Evolutionary conservation across 2,797 vertebrate genomes (phyloP).

Genomic region (Halcyon smyrnensis): DNA sequence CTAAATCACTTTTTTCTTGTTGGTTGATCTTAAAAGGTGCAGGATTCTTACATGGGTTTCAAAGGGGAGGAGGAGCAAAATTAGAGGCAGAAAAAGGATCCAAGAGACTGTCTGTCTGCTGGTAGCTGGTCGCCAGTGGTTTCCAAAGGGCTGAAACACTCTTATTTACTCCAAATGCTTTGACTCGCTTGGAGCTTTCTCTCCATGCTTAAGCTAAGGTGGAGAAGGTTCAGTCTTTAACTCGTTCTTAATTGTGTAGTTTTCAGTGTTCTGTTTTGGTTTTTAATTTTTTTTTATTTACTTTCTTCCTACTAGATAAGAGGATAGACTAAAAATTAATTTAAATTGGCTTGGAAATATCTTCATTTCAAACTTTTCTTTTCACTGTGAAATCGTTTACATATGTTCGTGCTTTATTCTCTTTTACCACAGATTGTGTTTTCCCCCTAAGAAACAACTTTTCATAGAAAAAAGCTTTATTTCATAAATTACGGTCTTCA

Average conservation of each 20-base stretch:
- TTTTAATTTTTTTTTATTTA: neutral
- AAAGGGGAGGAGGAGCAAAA: neutral
- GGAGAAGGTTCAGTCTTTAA: neutral
- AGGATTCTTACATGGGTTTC: neutral
- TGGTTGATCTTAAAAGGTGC: neutral
- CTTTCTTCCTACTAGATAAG: neutral
- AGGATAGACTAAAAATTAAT: neutral
- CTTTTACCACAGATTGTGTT: neutral
- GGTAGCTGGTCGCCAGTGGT: neutral
- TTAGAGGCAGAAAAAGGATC: neutral
- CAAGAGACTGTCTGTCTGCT: neutral
- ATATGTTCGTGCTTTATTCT: constrained; percentile 30
- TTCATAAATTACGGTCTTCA: constrained; percentile 39
- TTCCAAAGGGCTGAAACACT: neutral
- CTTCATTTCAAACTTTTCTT: neutral
- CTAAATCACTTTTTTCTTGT: accelerated
- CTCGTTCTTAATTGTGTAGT: neutral
- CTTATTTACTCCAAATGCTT: neutral
- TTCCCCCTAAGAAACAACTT: constrained; percentile 31
- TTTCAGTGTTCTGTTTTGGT: neutral
- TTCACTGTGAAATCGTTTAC: constrained; percentile 11
- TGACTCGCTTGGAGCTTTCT: neutral
- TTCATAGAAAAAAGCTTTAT: constrained; percentile 32
- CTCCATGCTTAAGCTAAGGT: neutral
- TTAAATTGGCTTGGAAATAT: neutral